Evolutionary conservation across 2,888 invertebrate species (phyloP).

Genomic region (Endotricha flammealis): DNA sequence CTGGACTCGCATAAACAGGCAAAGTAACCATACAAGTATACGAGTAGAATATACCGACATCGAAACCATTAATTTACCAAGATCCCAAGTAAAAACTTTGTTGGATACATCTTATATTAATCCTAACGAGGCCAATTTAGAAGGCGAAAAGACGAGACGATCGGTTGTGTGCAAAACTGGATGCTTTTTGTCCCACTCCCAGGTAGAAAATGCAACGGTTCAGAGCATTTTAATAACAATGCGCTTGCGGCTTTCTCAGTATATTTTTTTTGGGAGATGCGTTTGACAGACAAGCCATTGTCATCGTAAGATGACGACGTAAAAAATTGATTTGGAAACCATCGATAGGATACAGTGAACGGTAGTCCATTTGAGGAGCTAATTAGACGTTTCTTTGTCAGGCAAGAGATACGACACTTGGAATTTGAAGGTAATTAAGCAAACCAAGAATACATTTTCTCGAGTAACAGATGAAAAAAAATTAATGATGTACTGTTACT

Average conservation of each 20-base stretch:
- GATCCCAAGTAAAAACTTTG: conserved; percentile 54
- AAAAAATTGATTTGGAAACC: conserved; percentile 68
- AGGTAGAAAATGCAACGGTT: conserved; percentile 72
- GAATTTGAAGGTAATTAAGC: conserved; percentile 18
- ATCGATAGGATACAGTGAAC: conserved; percentile 51
- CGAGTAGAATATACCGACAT: conserved; percentile 4
- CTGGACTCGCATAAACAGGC: too few species aligned
- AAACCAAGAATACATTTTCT: conserved; percentile 10
- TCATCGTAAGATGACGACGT: conserved; percentile 68
- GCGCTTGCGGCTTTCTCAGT: conserved; percentile 68
- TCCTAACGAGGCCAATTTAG: conserved; percentile 69
- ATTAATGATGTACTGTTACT: too few species aligned
- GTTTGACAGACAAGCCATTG: conserved; percentile 74
- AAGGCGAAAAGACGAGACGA: conserved; percentile 48
- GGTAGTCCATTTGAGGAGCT: conserved; percentile 46
- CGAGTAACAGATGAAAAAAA: too few species aligned
- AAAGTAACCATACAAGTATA: too few species aligned
- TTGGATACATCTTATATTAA: conserved; percentile 62
- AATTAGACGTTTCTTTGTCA: conserved; percentile 36
- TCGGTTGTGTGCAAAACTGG: conserved; percentile 64
- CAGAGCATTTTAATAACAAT: conserved; percentile 75
- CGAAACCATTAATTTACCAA: conserved; percentile 11
- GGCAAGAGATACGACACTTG: conserved; percentile 5
- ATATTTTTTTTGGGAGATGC: conserved; percentile 65
- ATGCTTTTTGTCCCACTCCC: conserved; percentile 61